Percentiles rank a stretch among this genome's conserved stretches.
Evolutionary conservation across 1,140 invertebrate genomes (phyloP).

Genomic region (Yoshiicerus persimilis): DNA sequence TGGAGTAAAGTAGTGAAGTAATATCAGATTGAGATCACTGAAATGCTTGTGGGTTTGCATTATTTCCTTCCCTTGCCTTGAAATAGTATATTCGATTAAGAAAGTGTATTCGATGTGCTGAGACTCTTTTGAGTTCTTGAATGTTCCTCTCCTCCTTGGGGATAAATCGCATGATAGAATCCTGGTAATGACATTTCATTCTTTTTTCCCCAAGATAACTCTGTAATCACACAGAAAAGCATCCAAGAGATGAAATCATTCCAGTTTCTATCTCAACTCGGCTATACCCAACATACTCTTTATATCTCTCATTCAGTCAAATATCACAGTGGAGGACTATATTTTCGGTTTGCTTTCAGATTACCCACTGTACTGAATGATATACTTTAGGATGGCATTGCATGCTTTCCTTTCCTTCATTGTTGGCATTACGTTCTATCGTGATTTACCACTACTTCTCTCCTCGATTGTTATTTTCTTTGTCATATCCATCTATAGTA

Average conservation of each 20-base stretch:
- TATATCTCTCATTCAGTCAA: neutral
- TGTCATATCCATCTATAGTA: neutral
- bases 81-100: neutral
- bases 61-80: neutral
- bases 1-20: neutral
- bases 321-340: neutral
- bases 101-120: neutral
- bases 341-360: neutral
- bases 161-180: slow-evolving; percentile 47
- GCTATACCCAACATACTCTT: neutral
- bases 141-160: slow-evolving; percentile 33
- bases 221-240: slow-evolving; percentile 34
- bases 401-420: neutral
- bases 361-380: neutral
- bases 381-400: neutral
- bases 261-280: neutral
- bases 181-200: slow-evolving; percentile 45
- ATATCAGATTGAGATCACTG: neutral
- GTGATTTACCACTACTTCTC: neutral
- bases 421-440: neutral
- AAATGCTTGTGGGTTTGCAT: neutral
- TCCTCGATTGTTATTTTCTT: neutral
- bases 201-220: slow-evolving; percentile 35
- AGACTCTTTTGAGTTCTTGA: slow-evolving; percentile 18
- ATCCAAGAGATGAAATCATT: neutral